Evolutionary conservation across 2,888 invertebrate genomes (phyloP).

Genomic region (Cataglyphis altisquamis): DNA sequence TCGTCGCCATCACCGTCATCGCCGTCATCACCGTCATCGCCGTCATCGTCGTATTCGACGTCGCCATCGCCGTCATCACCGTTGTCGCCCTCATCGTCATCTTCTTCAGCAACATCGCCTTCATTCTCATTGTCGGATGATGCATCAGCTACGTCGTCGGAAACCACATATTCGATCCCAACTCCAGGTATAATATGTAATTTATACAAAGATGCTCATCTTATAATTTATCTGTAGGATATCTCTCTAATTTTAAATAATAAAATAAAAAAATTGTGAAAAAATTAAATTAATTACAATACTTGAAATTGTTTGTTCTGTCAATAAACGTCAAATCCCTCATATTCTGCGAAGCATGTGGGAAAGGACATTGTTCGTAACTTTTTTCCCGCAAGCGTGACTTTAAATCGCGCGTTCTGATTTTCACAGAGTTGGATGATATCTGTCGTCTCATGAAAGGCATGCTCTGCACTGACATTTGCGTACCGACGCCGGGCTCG

Average conservation of each 20-base stretch:
- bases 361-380: neutral
- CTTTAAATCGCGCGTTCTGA: slow-evolving; percentile 40
- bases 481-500: slow-evolving; percentile 91
- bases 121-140: slow-evolving; percentile 52
- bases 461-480: slow-evolving; percentile 92
- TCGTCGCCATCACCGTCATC: slow-evolving; percentile 23
- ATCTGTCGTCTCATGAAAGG: slow-evolving; percentile 87
- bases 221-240: neutral
- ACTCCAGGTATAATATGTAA: slow-evolving; percentile 61
- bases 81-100: slow-evolving; percentile 19
- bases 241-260: neutral
- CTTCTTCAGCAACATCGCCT: slow-evolving; percentile 30
- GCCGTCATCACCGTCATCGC: slow-evolving; percentile 18
- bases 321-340: neutral
- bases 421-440: slow-evolving; percentile 82
- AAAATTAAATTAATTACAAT: neutral
- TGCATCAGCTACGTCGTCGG: slow-evolving; percentile 52
- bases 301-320: neutral
- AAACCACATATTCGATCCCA: slow-evolving; percentile 64
- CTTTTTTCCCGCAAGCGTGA: neutral
- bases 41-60: neutral
- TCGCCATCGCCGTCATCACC: slow-evolving; percentile 45
- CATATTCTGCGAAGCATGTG: neutral
- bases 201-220: neutral
- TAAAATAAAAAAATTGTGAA: slow-evolving; percentile 31